These are phyloP conservation scores for Hippopotamus amphibius DNA, from an alignment of 2,113 vertebrate genomes.

Conservation along the genomic window DNA sequence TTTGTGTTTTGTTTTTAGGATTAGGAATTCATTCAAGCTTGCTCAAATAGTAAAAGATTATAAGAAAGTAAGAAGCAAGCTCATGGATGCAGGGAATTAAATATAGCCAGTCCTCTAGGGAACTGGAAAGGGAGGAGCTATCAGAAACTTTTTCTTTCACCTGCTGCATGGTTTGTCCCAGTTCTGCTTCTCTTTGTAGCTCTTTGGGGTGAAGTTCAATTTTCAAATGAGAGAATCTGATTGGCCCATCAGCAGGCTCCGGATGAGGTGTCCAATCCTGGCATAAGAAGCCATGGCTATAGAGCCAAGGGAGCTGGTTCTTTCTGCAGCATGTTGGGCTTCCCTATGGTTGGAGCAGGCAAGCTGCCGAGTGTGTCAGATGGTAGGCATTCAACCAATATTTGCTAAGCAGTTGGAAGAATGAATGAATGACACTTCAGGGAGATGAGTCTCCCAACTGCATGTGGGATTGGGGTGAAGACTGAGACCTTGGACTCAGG, in stretches of 20 bases:
- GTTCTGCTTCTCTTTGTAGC: background rate
- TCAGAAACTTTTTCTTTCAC: background rate
- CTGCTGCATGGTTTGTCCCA: background rate
- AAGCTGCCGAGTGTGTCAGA: background rate
- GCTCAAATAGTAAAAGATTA: background rate
- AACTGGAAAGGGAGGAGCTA: background rate
- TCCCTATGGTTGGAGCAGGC: background rate
- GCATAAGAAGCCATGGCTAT: background rate
- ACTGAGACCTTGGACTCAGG: background rate
- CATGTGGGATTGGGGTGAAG: background rate
- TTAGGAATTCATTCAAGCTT: background rate
- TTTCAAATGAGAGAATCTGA: background rate
- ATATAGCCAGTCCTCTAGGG: background rate
- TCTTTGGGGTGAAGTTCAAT: background rate
- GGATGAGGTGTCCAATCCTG: background rate
- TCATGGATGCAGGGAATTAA: background rate
- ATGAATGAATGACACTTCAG: background rate
- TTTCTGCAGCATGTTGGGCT: background rate
- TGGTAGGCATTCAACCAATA: background rate
- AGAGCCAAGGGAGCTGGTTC: background rate
- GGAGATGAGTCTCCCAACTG: background rate
- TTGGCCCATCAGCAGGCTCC: background rate
- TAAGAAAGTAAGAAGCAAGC: constrained; percentile 10
- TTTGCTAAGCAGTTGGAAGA: background rate
- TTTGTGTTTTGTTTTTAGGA: background rate